A percentile compares a stretch with the other conserved stretches of the same genome.
Evolutionary conservation across 2,888 invertebrate species (phyloP).

Genomic region (Ophioninae sp.): DNA sequence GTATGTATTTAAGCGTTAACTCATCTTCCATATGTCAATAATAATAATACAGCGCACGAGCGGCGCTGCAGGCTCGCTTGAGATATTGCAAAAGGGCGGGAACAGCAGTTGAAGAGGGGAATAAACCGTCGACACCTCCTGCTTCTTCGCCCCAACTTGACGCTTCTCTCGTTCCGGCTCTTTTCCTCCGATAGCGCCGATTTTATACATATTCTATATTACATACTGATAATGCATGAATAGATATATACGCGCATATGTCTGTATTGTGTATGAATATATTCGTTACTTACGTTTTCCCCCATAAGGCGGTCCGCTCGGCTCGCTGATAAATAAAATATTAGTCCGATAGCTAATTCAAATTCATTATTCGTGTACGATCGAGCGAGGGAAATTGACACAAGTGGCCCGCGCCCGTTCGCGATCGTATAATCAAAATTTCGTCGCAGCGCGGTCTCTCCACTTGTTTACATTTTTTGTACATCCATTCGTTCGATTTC

Average conservation of each 20-base stretch:
- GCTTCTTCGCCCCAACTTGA: slow-evolving; percentile 21
- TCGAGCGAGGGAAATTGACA: slow-evolving; percentile 65
- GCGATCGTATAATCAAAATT: slow-evolving; percentile 34
- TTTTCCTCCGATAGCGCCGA: slow-evolving; percentile 56
- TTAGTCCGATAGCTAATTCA: slow-evolving; percentile 73
- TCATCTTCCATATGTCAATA: slow-evolving; percentile 62
- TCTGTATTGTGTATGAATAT: slow-evolving; percentile 1
- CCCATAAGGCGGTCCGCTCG: slow-evolving; percentile 6
- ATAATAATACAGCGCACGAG: slow-evolving; percentile 49
- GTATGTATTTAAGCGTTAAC: slow-evolving; percentile 51
- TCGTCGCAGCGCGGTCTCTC: neutral
- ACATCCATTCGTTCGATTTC: neutral
- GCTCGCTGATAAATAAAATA: slow-evolving; percentile 76
- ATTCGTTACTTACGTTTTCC: slow-evolving; percentile 12
- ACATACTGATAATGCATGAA: slow-evolving; percentile 15
- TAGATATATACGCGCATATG: neutral
- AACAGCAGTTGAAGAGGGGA: slow-evolving; percentile 6
- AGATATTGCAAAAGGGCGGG: slow-evolving; percentile 1
- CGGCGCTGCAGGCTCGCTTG: neutral
- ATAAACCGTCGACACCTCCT: slow-evolving; percentile 24
- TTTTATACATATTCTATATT: slow-evolving; percentile 30
- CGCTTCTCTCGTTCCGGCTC: slow-evolving; percentile 48
- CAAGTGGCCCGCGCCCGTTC: slow-evolving; percentile 56
- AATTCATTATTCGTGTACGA: slow-evolving; percentile 73
- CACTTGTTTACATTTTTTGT: neutral